Conservation (phyloP, 2,113 vertebrate genomes). For the Sclerurus mexicanus region DNA sequence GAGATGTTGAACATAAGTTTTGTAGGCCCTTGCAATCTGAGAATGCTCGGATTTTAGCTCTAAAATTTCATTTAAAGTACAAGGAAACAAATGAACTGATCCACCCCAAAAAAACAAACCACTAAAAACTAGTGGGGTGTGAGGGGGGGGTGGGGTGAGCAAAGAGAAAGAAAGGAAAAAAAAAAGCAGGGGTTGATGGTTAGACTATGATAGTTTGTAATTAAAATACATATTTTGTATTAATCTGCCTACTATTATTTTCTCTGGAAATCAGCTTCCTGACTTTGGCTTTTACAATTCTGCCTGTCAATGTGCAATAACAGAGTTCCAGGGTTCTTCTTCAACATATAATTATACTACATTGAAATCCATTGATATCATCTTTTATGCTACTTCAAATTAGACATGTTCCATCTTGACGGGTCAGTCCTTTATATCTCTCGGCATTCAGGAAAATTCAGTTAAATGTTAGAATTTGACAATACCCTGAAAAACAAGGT, state of each 20-base stretch:
- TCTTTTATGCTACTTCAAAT: conserved; percentile 57
- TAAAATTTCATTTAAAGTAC: conserved; percentile 3
- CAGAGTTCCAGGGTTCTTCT: conserved; percentile 48
- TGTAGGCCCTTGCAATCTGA: conserved; percentile 37
- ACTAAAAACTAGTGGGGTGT: neutral
- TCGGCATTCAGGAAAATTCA: neutral
- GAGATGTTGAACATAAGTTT: conserved; percentile 71
- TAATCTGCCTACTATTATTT: conserved; percentile 47
- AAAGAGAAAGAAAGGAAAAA: accelerated
- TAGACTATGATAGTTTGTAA: conserved; percentile 1
- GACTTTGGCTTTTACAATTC: conserved; percentile 38
- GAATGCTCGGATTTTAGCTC: conserved; percentile 33
- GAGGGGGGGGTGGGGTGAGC: too few relatives aligned
- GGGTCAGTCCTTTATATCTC: conserved; percentile 3
- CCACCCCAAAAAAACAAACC: too few relatives aligned
- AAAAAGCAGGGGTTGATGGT: neutral
- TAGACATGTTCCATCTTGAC: conserved; percentile 34
- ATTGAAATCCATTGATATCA: conserved; percentile 44
- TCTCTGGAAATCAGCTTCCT: conserved; percentile 31
- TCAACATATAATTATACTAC: conserved; percentile 40
- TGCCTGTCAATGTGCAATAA: conserved; percentile 9
- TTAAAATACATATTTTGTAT: conserved; percentile 44
- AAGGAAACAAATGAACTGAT: neutral
- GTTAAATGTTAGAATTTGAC: conserved; percentile 2
- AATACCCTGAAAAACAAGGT: neutral